Evolutionary conservation across 1,140 invertebrate species (phyloP).

Genomic region (Nylanderia fulva): DNA sequence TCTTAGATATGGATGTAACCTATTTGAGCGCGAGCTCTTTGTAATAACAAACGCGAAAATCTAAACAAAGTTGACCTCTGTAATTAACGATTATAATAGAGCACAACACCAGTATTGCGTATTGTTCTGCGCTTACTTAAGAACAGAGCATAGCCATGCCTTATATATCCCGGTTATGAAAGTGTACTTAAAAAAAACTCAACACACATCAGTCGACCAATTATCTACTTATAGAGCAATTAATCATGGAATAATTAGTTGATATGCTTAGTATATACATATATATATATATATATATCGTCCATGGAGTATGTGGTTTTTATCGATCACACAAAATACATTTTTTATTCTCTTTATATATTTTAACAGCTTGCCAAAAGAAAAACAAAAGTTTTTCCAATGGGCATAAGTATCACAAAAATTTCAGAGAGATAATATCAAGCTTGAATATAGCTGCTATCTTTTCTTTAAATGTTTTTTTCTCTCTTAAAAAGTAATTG

Average conservation of each 20-base stretch:
- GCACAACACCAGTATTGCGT: conserved; percentile 82
- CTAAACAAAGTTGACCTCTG: conserved; percentile 63
- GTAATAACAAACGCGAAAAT: conserved; percentile 35
- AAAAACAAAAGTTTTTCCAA: conserved; percentile 14
- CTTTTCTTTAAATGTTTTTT: conserved; percentile 55
- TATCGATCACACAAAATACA: conserved; percentile 65
- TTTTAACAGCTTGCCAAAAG: conserved; percentile 50
- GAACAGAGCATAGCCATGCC: conserved; percentile 76
- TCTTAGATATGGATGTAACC: conserved; percentile 60
- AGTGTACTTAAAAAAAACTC: conserved; percentile 84
- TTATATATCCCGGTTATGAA: conserved; percentile 80
- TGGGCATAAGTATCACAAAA: conserved; percentile 20
- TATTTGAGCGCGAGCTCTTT: conserved; percentile 51
- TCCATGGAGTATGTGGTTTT: conserved; percentile 53
- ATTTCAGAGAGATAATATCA: background rate
- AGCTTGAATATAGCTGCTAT: conserved; percentile 43
- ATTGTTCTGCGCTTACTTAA: conserved; percentile 83
- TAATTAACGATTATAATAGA: conserved; percentile 73
- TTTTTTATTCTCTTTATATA: conserved; percentile 66
- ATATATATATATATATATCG: conserved; percentile 16
- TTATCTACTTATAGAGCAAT: conserved; percentile 74
- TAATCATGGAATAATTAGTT: conserved; percentile 74
- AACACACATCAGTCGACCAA: conserved; percentile 78
- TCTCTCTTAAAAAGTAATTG: background rate
- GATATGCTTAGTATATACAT: conserved; percentile 50